Percentiles rank a stretch among this genome's conserved stretches.
Evolutionary conservation across 2,797 vertebrate species (phyloP).

Genomic region (Tapera naevia): DNA sequence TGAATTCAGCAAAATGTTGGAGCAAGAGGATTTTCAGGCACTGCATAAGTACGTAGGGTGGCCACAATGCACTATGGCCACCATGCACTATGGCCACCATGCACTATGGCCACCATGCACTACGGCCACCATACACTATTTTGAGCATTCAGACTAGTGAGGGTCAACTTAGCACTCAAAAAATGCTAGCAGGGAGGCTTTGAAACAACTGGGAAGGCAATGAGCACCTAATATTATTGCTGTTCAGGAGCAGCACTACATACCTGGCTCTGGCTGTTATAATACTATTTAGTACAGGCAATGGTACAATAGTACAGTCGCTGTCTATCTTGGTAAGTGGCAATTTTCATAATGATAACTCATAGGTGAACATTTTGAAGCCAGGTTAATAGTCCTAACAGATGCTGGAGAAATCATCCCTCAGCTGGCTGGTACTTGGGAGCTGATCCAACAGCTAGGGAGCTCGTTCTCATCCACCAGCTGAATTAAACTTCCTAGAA

Average conservation of each 20-base stretch:
- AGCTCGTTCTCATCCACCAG: neutral
- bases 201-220: neutral
- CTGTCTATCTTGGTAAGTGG: neutral
- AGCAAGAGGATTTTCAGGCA: neutral
- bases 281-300: neutral
- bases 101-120: accelerated
- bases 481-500: constrained; percentile 29
- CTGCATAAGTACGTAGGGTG: neutral
- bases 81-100: accelerated
- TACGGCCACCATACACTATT: accelerated
- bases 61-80: accelerated
- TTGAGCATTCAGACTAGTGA: neutral
- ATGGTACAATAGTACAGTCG: neutral
- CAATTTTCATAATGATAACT: neutral
- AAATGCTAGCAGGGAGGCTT: neutral
- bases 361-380: neutral
- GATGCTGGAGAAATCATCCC: neutral
- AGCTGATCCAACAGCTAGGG: neutral
- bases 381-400: neutral
- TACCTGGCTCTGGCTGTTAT: neutral
- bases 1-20: neutral
- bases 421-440: neutral
- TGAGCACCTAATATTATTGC: neutral
- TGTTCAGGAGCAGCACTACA: neutral
- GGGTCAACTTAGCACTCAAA: neutral